Evolutionary conservation across 2,888 invertebrate genomes (phyloP).

Genomic region (Leptopilina myrica): DNA sequence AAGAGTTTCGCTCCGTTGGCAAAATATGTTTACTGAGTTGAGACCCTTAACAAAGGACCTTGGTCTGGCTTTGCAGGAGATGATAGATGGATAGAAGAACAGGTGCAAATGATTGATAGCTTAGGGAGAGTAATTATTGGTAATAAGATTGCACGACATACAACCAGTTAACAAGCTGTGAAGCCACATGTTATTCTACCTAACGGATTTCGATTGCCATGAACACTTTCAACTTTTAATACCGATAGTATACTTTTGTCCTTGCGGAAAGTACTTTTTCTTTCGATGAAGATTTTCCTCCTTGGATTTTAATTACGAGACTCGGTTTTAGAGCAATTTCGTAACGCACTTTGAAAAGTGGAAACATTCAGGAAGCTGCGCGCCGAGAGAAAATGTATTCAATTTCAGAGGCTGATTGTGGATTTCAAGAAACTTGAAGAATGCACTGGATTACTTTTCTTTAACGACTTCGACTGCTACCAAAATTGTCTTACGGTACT

Average conservation of each 20-base stretch:
- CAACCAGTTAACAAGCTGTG: conserved; percentile 36
- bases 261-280: neutral
- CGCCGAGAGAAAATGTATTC: neutral
- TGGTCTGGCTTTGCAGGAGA: conserved; percentile 1
- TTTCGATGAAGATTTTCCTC: neutral
- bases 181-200: conserved; percentile 18
- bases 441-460: neutral
- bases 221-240: conserved; percentile 21
- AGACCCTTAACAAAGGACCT: neutral
- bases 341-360: neutral
- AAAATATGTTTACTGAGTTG: neutral
- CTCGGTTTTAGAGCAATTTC: conserved; percentile 5
- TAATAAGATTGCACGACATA: conserved; percentile 40
- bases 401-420: neutral
- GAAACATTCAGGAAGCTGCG: conserved; percentile 21
- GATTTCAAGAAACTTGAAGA: conserved; percentile 15
- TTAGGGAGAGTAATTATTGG: conserved; percentile 36
- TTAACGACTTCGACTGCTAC: conserved; percentile 3
- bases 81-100: conserved; percentile 32
- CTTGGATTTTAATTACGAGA: neutral
- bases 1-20: neutral
- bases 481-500: conserved; percentile 31
- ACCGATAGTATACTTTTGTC: neutral
- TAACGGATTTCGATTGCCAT: conserved; percentile 10
- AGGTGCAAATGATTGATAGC: conserved; percentile 45